A percentile compares a stretch with the other conserved stretches of the same genome.
These are phyloP conservation scores for Otis tarda DNA, from an alignment of 2,113 vertebrate genomes.

Conservation along the genomic window DNA sequence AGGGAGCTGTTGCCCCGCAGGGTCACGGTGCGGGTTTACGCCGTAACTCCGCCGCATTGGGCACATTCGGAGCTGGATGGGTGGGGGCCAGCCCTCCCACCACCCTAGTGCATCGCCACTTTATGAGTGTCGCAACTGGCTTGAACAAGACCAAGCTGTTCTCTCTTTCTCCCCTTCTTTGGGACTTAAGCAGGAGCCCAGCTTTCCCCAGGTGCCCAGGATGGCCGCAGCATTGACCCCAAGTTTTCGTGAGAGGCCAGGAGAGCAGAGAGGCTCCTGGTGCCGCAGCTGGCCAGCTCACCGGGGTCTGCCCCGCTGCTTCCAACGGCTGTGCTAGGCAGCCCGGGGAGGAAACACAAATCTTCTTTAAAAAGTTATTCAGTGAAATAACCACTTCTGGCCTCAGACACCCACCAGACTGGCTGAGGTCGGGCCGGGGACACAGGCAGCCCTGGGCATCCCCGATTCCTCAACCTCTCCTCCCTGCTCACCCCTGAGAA, in stretches of 20 bases:
- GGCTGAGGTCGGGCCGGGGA: background rate
- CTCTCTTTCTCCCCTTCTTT: background rate
- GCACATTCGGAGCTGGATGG: fast-evolving
- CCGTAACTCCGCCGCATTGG: fast-evolving
- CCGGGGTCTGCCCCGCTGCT: background rate
- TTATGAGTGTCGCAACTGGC: background rate
- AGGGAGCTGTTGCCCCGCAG: fast-evolving
- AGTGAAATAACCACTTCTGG: background rate
- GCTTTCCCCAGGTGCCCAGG: background rate
- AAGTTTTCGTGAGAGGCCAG: background rate
- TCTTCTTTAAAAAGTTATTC: background rate
- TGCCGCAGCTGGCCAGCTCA: background rate
- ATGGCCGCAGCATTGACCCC: fast-evolving
- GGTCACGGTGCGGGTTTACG: fast-evolving
- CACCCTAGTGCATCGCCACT: fast-evolving
- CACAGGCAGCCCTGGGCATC: background rate
- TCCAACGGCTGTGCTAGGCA: background rate
- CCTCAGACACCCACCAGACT: background rate
- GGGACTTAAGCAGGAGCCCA: background rate
- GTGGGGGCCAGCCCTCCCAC: background rate
- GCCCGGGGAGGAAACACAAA: background rate
- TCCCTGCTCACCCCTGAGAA: background rate
- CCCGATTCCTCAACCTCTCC: background rate
- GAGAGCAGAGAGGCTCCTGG: background rate
- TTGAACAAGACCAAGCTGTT: background rate